These are phyloP conservation scores for Pangasius krempfi DNA, from an alignment of 2,797 vertebrate genomes.

Conservation along the genomic window DNA sequence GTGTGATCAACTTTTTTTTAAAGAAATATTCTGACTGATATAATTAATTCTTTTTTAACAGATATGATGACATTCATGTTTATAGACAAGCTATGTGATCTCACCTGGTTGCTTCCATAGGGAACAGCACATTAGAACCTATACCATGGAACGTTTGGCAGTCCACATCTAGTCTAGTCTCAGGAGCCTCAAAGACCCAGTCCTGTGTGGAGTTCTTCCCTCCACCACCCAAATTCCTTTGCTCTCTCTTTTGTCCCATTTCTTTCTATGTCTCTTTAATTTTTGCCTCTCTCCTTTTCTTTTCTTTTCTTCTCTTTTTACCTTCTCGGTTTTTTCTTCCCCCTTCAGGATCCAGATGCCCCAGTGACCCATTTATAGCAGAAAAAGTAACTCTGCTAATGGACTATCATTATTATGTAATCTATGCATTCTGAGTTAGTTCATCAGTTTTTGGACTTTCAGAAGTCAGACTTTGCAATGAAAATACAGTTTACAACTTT, in stretches of 20 bases:
- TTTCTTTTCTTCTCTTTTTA: neutral
- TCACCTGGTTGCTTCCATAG: neutral
- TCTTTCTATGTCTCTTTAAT: neutral
- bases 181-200: neutral
- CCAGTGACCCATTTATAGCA: constrained; percentile 14
- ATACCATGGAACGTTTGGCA: neutral
- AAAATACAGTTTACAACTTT: neutral
- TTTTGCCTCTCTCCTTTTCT: neutral
- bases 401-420: neutral
- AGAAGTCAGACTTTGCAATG: neutral
- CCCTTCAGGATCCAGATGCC: constrained; percentile 13
- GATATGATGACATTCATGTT: neutral
- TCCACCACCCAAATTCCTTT: neutral
- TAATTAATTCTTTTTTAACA: neutral
- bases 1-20: neutral
- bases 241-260: neutral
- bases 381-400: neutral
- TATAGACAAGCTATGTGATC: neutral
- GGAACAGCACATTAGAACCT: neutral
- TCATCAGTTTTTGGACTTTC: neutral
- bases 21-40: neutral
- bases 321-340: neutral
- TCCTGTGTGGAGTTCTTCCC: neutral
- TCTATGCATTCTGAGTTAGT: neutral
- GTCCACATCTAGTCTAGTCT: neutral